Evolutionary conservation across 2,113 vertebrate species (phyloP).

Genomic region (Dipodomys spectabilis): DNA sequence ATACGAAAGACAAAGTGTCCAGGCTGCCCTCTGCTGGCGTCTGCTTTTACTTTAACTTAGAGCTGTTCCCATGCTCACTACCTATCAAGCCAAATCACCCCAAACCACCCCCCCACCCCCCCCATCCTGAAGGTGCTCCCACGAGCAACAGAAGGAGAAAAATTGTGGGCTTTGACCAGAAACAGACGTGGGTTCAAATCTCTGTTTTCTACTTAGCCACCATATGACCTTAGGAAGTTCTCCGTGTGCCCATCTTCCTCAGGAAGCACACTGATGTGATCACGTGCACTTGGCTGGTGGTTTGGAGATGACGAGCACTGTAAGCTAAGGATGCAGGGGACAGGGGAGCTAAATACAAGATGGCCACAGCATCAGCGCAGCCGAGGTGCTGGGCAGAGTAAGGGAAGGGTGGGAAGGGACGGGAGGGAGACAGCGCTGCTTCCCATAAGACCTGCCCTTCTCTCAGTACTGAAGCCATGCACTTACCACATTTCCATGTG

Average conservation of each 20-base stretch:
- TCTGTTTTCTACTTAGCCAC: not conserved
- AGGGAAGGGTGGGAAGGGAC: not conserved
- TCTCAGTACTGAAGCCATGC: not conserved
- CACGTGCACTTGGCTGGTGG: too few relatives aligned
- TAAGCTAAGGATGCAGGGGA: too few relatives aligned
- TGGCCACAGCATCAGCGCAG: too few relatives aligned
- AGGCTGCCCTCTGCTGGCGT: too few relatives aligned
- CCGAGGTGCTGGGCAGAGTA: not conserved
- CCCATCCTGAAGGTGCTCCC: not conserved
- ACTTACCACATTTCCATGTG: accelerated
- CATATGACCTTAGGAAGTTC: not conserved
- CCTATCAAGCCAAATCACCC: too few relatives aligned
- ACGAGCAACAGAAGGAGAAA: not conserved
- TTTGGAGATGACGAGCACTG: too few relatives aligned
- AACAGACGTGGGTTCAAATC: not conserved
- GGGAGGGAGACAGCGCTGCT: not conserved
- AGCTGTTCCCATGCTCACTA: too few relatives aligned
- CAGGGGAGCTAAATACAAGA: too few relatives aligned
- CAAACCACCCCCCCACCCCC: too few relatives aligned
- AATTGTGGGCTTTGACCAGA: not conserved
- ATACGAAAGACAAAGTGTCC: too few relatives aligned
- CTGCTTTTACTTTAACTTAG: too few relatives aligned
- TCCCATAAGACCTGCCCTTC: not conserved
- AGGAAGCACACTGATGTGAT: too few relatives aligned
- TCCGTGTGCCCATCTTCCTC: not conserved